Percentiles rank a stretch among this genome's conserved stretches.
phyloP scores from a whole-genome alignment of 2,113 vertebrate genomes.

The Perccottus glenii region DNA sequence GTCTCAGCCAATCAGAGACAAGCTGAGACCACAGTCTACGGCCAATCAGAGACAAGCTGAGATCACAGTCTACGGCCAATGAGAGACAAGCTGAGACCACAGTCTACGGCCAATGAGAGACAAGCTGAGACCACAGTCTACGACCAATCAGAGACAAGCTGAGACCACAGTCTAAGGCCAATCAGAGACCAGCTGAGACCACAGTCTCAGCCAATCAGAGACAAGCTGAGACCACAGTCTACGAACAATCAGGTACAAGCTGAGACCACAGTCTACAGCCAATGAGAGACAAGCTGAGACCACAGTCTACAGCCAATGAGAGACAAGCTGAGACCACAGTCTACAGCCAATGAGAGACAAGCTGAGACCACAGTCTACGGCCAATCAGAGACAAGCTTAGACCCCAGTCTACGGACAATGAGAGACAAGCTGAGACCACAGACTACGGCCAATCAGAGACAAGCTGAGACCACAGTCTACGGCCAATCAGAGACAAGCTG shows the following conservation, averaged over 20 bases:
- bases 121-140: background rate
- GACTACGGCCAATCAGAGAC: background rate
- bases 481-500: background rate
- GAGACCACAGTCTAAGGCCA: background rate
- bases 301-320: background rate
- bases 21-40: background rate
- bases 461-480: background rate
- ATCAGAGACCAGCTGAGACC: no score
- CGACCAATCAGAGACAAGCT: background rate
- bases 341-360: background rate
- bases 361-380: background rate
- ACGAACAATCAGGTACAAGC: no score
- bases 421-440: background rate
- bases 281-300: background rate
- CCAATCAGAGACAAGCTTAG: background rate
- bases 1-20: background rate
- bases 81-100: background rate
- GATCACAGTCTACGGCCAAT: background rate
- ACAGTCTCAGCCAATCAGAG: background rate
- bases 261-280: background rate
- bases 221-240: no score
- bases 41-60: background rate
- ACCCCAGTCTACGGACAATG: background rate
- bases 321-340: background rate
- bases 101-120: background rate